Evolutionary conservation across 2,888 invertebrate genomes (phyloP).

Genomic region (Campoplex nolae): DNA sequence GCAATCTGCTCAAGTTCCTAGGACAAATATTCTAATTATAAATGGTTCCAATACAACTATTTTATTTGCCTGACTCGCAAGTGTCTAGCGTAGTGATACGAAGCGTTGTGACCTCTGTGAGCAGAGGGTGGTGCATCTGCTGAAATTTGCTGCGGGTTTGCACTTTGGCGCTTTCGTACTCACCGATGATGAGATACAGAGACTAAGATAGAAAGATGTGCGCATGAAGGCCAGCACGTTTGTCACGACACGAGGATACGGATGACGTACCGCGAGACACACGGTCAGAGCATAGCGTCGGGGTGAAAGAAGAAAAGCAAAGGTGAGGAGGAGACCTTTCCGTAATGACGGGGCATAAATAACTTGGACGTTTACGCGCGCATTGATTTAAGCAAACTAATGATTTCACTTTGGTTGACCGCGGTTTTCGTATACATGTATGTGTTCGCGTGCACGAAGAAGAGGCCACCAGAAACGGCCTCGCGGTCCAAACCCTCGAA

Average conservation of each 20-base stretch:
- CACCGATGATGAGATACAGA: slow-evolving; percentile 38
- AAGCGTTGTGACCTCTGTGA: slow-evolving; percentile 56
- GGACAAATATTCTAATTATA: background rate
- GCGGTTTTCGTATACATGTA: slow-evolving; percentile 52
- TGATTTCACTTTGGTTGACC: slow-evolving; percentile 84
- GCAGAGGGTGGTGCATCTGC: slow-evolving; percentile 49
- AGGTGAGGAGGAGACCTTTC: slow-evolving; percentile 81
- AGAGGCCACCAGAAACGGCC: slow-evolving; percentile 67
- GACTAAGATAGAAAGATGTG: slow-evolving; percentile 11
- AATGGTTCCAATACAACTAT: background rate
- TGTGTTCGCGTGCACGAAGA: slow-evolving; percentile 34
- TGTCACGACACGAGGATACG: slow-evolving; percentile 39
- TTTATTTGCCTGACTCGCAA: background rate
- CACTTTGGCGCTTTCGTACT: slow-evolving; percentile 40
- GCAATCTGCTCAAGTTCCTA: background rate
- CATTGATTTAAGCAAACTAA: slow-evolving; percentile 85
- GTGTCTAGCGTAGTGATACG: slow-evolving; percentile 36
- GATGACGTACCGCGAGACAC: slow-evolving; percentile 52
- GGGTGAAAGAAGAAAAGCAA: slow-evolving; percentile 64
- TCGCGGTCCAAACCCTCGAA: slow-evolving; percentile 53
- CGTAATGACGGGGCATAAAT: slow-evolving; percentile 85
- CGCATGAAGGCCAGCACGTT: slow-evolving; percentile 37
- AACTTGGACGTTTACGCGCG: slow-evolving; percentile 84
- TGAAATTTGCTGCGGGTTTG: slow-evolving; percentile 38
- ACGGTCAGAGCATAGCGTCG: slow-evolving; percentile 39